A percentile compares a stretch with the other conserved stretches of the same genome.
Evolutionary conservation across 30 jellyfish, hydroid and myxozoan species (phyloP).

Genomic region (Aurelia aurita): DNA sequence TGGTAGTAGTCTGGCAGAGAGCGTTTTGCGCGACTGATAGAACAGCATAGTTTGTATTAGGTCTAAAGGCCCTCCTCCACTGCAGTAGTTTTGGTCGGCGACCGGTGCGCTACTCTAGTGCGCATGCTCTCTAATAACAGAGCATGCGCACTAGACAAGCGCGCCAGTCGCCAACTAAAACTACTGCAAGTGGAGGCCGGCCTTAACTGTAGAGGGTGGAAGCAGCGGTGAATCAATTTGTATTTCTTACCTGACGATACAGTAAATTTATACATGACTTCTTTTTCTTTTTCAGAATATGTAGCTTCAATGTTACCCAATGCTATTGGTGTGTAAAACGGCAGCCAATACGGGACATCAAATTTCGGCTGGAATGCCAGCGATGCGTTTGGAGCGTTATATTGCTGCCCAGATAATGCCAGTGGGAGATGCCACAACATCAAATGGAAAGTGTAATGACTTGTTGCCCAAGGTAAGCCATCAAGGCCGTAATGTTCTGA

Average conservation of each 20-base stretch:
- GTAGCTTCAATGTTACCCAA: conserved; percentile 93
- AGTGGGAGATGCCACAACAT: conserved; percentile 97
- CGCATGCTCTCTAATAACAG: too few species aligned
- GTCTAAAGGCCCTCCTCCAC: too few species aligned
- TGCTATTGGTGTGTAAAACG: conserved; percentile 92
- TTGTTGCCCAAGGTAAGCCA: conserved; percentile 99
- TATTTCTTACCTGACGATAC: conserved; percentile 87
- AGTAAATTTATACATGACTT: conserved; percentile 68
- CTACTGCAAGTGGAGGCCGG: too few species aligned
- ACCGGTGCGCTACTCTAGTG: too few species aligned
- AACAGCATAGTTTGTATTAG: too few species aligned
- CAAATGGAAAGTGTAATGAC: conserved; percentile 94
- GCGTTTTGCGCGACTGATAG: too few species aligned
- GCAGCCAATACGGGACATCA: conserved; percentile 94
- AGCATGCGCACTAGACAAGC: too few species aligned
- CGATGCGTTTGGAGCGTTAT: conserved; percentile 90
- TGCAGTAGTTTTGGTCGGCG: too few species aligned
- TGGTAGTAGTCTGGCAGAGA: too few species aligned
- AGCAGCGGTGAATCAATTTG: neutral
- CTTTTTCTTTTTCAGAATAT: conserved; percentile 25
- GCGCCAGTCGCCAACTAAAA: too few species aligned
- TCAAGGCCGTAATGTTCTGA: conserved; percentile 96
- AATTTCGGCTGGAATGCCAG: conserved; percentile 87
- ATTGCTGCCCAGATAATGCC: conserved; percentile 97
- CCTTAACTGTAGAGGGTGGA: neutral